A percentile compares a stretch with the other conserved stretches of the same genome.
Evolutionary conservation across 2,113 vertebrate genomes (phyloP).

Genomic region (Caloenas nicobarica): DNA sequence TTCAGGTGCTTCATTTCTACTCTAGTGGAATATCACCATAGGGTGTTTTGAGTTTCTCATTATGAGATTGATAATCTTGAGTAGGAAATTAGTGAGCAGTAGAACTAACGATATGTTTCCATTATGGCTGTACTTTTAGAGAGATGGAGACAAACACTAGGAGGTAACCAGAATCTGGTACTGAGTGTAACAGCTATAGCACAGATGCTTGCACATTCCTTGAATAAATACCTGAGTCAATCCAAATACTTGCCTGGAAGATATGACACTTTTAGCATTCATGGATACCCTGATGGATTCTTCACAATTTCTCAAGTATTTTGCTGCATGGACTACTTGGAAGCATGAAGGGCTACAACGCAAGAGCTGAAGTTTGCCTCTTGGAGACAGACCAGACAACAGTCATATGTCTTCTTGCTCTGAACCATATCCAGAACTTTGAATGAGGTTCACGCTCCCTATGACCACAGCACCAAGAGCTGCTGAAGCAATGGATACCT

Average conservation of each 20-base stretch:
- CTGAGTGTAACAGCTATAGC: fast-evolving
- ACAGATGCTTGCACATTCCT: not conserved
- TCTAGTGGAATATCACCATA: not conserved
- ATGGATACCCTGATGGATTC: not conserved
- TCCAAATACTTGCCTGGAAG: not conserved
- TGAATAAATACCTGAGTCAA: not conserved
- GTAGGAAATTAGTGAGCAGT: not conserved
- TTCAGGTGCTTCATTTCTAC: not conserved
- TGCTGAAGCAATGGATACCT: not conserved
- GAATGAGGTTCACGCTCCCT: not conserved
- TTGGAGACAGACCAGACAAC: not conserved
- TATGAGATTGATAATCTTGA: not conserved
- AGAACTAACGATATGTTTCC: not conserved
- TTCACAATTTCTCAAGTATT: not conserved
- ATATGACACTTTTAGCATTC: not conserved
- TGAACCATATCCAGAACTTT: not conserved
- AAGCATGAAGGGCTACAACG: not conserved
- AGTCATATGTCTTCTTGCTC: not conserved
- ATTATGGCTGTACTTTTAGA: not conserved
- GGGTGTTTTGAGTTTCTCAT: not conserved
- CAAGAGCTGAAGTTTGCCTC: not conserved
- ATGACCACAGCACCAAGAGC: not conserved
- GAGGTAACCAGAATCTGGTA: not conserved
- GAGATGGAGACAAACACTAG: not conserved
- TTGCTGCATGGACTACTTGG: not conserved